Evolutionary conservation across 1,140 invertebrate genomes (phyloP), one percentile per base, ranked within the genome.

Genomic region (Papilio polytes): DNA sequence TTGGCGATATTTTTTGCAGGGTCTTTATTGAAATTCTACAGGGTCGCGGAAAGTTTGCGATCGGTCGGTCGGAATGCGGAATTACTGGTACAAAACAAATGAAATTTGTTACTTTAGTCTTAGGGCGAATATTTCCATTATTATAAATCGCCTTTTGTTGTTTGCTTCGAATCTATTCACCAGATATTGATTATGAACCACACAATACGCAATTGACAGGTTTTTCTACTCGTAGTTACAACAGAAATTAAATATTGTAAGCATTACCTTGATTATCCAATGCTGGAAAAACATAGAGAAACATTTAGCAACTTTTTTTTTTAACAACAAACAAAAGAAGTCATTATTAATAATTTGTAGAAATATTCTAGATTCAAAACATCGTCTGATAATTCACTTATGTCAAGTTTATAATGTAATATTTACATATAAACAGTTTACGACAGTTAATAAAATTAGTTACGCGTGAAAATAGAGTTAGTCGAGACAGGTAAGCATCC

Each of bases 1-100:
- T 76, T 84, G 83, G 51, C 84, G 79, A 92, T 92, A 92, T 93
- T 88, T 92, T 88, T 92, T 91, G 85, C 73, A 83, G 82, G 74
- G 83, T 87, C 90, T 91, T 90, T 92, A 93, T 93, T 93, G 92
- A 93, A 93, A 93, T 93, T 93, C 91, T 92, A 85, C 56, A 81
- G 78, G 84, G 81, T 78, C 84, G 84, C 83, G 87, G 88, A 85
- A 87, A 89, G 87, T 84, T 90, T 88, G 82, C 86, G 84, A 87
- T 89, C 87, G 86, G 66, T 77, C 66, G 80, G 51, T 10, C 70
- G 83, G 84, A 85, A 85, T 86, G 80, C 80, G 78, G 84, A 88
- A 85, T 76, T 51, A 80, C 81, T 80, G 73, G 73, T 41, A 76
- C 46, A 41, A 83, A 83, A 82, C 82, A 79, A 85, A 85, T 83